Evolutionary conservation across 2,888 invertebrate genomes (phyloP).

Genomic region (Chrysodeixis includens): DNA sequence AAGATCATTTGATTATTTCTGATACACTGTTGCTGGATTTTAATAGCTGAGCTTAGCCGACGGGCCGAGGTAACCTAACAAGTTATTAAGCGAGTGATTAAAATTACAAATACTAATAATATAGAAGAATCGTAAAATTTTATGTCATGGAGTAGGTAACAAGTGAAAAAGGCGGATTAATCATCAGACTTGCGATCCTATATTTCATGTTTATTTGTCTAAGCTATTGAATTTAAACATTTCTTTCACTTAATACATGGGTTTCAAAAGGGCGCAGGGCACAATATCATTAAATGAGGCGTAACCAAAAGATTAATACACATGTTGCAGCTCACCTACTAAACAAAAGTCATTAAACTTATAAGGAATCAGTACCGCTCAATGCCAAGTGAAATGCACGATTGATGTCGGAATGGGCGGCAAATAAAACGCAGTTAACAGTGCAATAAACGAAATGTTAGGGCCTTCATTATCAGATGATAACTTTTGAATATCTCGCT

Average conservation of each 20-base stretch:
- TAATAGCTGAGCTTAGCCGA: not conserved
- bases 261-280: slow-evolving; percentile 30
- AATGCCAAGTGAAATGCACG: slow-evolving; percentile 24
- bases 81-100: not conserved
- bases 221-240: not conserved
- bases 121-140: not conserved
- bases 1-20: not conserved
- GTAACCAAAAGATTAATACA: slow-evolving; percentile 46
- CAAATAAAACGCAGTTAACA: not conserved
- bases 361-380: slow-evolving; percentile 32
- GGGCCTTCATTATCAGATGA: not conserved
- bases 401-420: not conserved
- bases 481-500: slow-evolving; percentile 2
- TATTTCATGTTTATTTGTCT: not conserved
- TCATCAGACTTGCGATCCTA: not conserved
- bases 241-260: too few relatives aligned
- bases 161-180: too few relatives aligned
- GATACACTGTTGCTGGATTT: not conserved
- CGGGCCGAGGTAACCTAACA: not conserved
- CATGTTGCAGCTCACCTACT: slow-evolving; percentile 37
- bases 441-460: not conserved
- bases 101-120: too few relatives aligned
- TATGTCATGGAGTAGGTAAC: not conserved
- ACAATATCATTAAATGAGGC: slow-evolving; percentile 51
- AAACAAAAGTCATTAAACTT: slow-evolving; percentile 49